A percentile compares a stretch with the other conserved stretches of the same genome.
Evolutionary conservation across 2,797 vertebrate species (phyloP).

Genomic region (Microcaecilia unicolor): DNA sequence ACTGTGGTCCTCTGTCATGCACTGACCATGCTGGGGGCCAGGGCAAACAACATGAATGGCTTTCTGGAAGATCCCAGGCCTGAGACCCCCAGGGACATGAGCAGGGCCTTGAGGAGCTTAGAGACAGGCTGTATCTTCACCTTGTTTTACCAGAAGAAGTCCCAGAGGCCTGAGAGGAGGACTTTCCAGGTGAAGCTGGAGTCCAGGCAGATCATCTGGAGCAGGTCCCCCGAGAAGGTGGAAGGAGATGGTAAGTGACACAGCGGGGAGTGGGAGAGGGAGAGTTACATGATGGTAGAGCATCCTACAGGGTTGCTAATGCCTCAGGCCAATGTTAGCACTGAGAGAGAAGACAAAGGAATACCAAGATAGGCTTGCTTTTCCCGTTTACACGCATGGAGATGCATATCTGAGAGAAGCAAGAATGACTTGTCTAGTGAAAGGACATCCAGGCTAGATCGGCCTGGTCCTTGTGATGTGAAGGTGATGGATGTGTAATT

Average conservation of each 20-base stretch:
- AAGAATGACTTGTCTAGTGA: no score
- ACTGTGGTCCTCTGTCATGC: conserved; percentile 37
- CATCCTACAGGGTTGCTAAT: no score
- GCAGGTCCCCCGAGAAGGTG: conserved; percentile 62
- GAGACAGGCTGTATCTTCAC: conserved; percentile 72
- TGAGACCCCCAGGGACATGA: conserved; percentile 43
- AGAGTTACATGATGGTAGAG: no score
- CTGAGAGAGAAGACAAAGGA: no score
- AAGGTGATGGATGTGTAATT: no score
- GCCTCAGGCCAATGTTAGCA: no score
- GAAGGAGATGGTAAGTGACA: conserved; percentile 68
- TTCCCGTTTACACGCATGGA: no score
- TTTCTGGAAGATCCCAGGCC: conserved; percentile 41
- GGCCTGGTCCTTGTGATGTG: no score
- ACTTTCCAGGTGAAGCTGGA: conserved; percentile 69
- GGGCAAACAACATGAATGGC: conserved; percentile 62
- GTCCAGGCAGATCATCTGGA: conserved; percentile 68
- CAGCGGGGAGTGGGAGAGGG: rapidly evolving
- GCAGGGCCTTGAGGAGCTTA: conserved; percentile 60
- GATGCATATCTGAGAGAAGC: no score
- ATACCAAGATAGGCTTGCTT: no score
- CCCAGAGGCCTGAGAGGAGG: conserved; percentile 70
- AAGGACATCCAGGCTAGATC: no score
- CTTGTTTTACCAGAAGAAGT: conserved; percentile 78
- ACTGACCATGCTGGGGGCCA: conserved; percentile 65